phyloP scores from a whole-genome alignment of 1,140 invertebrate genomes.

The Pseudomyrmex gracilis region DNA sequence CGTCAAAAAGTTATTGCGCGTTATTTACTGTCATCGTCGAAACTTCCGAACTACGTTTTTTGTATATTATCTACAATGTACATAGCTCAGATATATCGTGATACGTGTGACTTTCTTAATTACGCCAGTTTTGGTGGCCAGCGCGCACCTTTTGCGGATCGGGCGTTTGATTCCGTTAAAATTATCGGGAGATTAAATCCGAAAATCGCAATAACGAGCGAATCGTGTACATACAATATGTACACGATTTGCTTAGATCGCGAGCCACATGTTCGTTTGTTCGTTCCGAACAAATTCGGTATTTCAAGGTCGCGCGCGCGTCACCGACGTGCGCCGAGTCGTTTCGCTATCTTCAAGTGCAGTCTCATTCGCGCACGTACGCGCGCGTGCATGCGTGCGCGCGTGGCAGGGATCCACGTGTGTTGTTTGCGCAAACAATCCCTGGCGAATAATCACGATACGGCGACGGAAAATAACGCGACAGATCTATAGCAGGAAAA shows the following conservation, averaged over 20 bases:
- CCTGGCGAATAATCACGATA: background rate
- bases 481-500: background rate
- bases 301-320: slow-evolving; percentile 69
- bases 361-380: slow-evolving; percentile 33
- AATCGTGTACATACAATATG: slow-evolving; percentile 26
- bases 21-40: background rate
- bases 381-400: background rate
- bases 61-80: background rate
- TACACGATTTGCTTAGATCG: slow-evolving; percentile 67
- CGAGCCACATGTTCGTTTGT: slow-evolving; percentile 40
- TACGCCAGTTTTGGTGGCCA: background rate
- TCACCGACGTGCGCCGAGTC: slow-evolving; percentile 58
- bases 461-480: slow-evolving; percentile 8
- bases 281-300: slow-evolving; percentile 65
- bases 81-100: too few relatives aligned
- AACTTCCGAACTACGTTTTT: background rate
- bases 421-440: slow-evolving; percentile 15
- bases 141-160: background rate
- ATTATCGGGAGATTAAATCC: background rate
- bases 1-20: background rate
- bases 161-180: background rate
- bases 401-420: slow-evolving; percentile 7
- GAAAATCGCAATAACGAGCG: slow-evolving; percentile 1
- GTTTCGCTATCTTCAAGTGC: slow-evolving; percentile 30
- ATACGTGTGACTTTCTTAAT: too few relatives aligned